Evolutionary conservation across 2,888 invertebrate genomes (phyloP), one percentile per base, ranked within the genome.

Genomic region (Rhamphomyia laevipes): DNA sequence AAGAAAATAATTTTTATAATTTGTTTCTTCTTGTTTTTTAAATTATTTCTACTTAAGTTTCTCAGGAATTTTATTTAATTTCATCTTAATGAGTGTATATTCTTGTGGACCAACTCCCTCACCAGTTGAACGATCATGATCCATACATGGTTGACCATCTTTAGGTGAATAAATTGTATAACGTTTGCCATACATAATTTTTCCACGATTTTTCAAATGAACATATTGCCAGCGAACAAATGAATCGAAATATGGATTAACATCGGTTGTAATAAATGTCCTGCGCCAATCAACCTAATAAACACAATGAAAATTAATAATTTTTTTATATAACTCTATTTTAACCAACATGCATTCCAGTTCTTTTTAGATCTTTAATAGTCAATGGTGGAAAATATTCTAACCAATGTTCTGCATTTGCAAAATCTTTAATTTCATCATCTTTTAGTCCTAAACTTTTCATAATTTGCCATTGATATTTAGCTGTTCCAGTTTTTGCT

Each of bases 381-480:
- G 92, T 86, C 53, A 85, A 73, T 1, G 93, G 94, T 48, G 99
- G 97, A 65, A 99, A 99, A 69, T 95, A 97, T 56, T 88, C 81
- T n/a, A 99, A 74, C 99, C 99, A 99, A 68, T 95, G 80, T 48
- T 78, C 73, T 3, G 89, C 82, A 71, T 96, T 83, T 16, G 95
- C 86, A 76, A 99, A 99, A 57, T 85, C 76, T 52, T 80, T 79
- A 38, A 99, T 97, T 63, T 97, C 94, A n/a, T 88, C 85, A 64
- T 97, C 87, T 3, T 75, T 66, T 44, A 99, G 73, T 0, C 94
- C 96, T 50, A 99, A 74, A 62, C 89, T 86, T 64, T 85, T 78
- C 99, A 99, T 99, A 48, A 99, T 99, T 72, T 97, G 88, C 97
- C 97, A 99, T 63, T 99, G 99, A 68, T 86, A 99, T 68, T 94